These are phyloP conservation scores for Halesus radiatus DNA, from an alignment of 1,140 invertebrate genomes.

Conservation along the genomic window DNA sequence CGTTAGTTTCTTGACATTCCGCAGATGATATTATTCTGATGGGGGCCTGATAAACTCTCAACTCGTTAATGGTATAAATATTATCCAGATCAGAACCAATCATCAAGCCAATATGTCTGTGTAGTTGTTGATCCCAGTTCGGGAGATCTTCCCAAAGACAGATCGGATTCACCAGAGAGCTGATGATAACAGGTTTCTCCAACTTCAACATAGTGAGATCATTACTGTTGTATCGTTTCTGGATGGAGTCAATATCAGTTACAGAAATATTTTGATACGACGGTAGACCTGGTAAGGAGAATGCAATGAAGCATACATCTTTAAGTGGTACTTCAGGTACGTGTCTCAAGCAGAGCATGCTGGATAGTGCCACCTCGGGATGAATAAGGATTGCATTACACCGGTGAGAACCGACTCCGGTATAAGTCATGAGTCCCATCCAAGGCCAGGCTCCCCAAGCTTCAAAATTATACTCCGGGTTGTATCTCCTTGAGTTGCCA, in stretches of 20 bases:
- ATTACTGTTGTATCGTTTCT: slow-evolving; percentile 21
- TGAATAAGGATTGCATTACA: slow-evolving; percentile 49
- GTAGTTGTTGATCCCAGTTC: slow-evolving; percentile 39
- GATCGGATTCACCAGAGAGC: slow-evolving; percentile 39
- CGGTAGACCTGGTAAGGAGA: slow-evolving; percentile 46
- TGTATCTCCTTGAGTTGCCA: slow-evolving; percentile 36
- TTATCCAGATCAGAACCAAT: slow-evolving; percentile 36
- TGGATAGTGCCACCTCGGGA: slow-evolving; percentile 40
- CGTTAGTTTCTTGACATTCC: slow-evolving; percentile 29
- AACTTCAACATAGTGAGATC: slow-evolving; percentile 43
- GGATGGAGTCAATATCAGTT: slow-evolving; percentile 42
- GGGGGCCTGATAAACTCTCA: slow-evolving; percentile 46
- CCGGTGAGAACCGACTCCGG: not conserved
- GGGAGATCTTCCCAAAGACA: slow-evolving; percentile 49
- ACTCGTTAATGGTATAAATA: slow-evolving; percentile 5
- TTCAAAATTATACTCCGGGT: slow-evolving; percentile 38
- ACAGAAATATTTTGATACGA: slow-evolving; percentile 48
- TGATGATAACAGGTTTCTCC: slow-evolving; percentile 39
- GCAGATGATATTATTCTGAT: slow-evolving; percentile 12
- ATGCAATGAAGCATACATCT: slow-evolving; percentile 37
- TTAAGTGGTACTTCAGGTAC: slow-evolving; percentile 34
- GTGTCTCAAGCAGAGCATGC: slow-evolving; percentile 23
- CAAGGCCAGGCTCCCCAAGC: slow-evolving; percentile 50
- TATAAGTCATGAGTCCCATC: slow-evolving; percentile 42
- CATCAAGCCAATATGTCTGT: slow-evolving; percentile 36